A percentile compares a stretch with the other conserved stretches of the same genome.
Evolutionary conservation across 2,888 invertebrate genomes (phyloP).

Genomic region (Thysanoteuthis rhombus): DNA sequence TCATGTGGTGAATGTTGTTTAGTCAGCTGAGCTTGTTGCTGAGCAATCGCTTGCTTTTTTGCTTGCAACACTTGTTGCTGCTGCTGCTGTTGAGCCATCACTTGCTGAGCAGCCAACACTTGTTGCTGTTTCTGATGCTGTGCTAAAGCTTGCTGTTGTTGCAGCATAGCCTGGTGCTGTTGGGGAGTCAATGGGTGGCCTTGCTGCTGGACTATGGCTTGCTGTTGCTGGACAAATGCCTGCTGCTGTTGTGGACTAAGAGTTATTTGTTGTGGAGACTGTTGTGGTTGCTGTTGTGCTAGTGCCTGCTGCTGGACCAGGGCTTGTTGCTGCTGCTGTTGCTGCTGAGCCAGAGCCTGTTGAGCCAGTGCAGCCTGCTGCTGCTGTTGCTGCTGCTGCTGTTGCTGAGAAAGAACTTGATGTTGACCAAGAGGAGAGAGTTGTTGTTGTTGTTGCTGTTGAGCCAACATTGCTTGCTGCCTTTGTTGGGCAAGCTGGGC

Average conservation of each 20-base stretch:
- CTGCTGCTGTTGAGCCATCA: neutral
- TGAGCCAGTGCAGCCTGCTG: neutral
- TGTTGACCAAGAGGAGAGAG: neutral
- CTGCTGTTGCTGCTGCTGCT: constrained; percentile 1
- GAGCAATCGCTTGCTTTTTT: constrained; percentile 1
- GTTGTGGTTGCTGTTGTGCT: neutral
- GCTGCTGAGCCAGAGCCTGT: neutral
- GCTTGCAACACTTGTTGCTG: neutral
- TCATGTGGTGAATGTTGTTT: constrained; percentile 29
- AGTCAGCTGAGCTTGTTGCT: constrained; percentile 24
- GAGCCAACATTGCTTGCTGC: constrained; percentile 13
- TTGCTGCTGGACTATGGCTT: constrained; percentile 26
- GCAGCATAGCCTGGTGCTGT: constrained; percentile 15
- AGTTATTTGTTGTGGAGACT: neutral
- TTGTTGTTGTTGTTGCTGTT: neutral
- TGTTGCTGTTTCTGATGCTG: constrained; percentile 30
- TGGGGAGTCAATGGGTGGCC: neutral
- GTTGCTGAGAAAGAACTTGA: constrained; percentile 1
- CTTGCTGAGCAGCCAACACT: constrained; percentile 20
- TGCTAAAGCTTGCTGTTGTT: constrained; percentile 21
- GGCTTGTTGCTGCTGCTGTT: constrained; percentile 18
- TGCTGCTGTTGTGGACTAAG: constrained; percentile 1
- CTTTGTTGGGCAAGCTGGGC: constrained; percentile 20
- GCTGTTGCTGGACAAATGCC: constrained; percentile 28
- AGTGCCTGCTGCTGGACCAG: neutral